A percentile compares a stretch with the other conserved stretches of the same genome.
Evolutionary conservation across 2,113 vertebrate genomes (phyloP).

Genomic region (Gobiocypris rarus): DNA sequence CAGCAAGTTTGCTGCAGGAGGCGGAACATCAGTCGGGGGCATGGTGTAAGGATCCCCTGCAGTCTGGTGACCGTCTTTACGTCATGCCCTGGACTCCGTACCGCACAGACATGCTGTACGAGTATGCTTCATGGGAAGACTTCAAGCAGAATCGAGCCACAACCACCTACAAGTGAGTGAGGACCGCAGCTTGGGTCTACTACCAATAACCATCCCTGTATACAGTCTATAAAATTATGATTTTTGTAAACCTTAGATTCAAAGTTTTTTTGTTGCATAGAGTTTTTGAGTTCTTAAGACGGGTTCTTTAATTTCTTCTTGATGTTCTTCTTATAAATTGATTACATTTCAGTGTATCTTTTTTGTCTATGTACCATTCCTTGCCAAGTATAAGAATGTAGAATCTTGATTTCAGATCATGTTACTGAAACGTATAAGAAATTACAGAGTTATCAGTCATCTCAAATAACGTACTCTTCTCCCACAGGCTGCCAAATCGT

Average conservation of each 20-base stretch:
- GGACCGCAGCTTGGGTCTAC: neutral
- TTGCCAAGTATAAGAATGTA: neutral
- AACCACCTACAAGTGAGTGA: slow-evolving; percentile 86
- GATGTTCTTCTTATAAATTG: neutral
- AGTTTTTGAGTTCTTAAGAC: neutral
- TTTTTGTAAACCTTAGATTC: neutral
- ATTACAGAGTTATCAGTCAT: neutral
- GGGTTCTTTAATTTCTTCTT: neutral
- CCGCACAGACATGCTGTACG: slow-evolving; percentile 91
- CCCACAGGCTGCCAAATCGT: slow-evolving; percentile 85
- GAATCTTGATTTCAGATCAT: neutral
- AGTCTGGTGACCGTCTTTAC: slow-evolving; percentile 92
- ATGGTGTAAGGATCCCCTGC: slow-evolving; percentile 95
- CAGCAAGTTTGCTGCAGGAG: slow-evolving; percentile 86
- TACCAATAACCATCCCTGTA: neutral
- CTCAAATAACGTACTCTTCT: neutral
- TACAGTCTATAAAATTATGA: neutral
- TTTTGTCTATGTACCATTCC: neutral
- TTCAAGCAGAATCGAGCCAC: slow-evolving; percentile 85
- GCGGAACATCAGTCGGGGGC: slow-evolving; percentile 91
- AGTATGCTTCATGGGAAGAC: slow-evolving; percentile 92
- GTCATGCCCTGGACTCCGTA: slow-evolving; percentile 96
- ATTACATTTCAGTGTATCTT: neutral
- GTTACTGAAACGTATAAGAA: neutral
- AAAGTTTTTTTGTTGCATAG: neutral